Evolutionary conservation across 1,140 invertebrate species (phyloP).

Genomic region (Macrobrachium nipponense): DNA sequence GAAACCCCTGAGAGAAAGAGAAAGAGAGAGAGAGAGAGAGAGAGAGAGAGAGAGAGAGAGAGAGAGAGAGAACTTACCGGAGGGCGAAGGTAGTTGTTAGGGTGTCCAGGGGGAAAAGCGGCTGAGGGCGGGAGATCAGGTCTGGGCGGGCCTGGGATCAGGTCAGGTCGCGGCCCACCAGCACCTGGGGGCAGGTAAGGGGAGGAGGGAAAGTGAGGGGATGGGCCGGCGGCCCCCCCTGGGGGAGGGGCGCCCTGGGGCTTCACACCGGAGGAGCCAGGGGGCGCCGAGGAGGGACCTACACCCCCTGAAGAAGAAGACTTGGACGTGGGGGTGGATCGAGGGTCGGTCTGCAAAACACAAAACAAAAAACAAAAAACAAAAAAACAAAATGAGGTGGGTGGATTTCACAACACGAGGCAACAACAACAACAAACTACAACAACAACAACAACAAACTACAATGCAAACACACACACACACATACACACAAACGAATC

Average conservation of each 20-base stretch:
- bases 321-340: constrained; percentile 56
- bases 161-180: constrained; percentile 35
- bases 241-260: constrained; percentile 40
- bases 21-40: neutral
- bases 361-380: constrained; percentile 56
- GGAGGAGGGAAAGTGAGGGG: constrained; percentile 55
- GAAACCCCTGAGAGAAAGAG: neutral
- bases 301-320: constrained; percentile 30
- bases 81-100: constrained; percentile 60
- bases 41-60: constrained; percentile 21
- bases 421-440: constrained; percentile 32
- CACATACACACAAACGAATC: neutral
- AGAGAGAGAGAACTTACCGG: constrained; percentile 47
- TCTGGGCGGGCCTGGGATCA: constrained; percentile 50
- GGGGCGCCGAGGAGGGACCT: constrained; percentile 36
- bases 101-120: constrained; percentile 56
- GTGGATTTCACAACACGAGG: constrained; percentile 11
- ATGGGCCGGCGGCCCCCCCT: constrained; percentile 46
- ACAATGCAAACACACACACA: neutral
- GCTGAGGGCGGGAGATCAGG: constrained; percentile 54
- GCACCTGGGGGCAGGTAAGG: constrained; percentile 56
- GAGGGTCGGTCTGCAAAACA: constrained; percentile 60
- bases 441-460: constrained; percentile 26
- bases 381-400: constrained; percentile 41
- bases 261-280: constrained; percentile 39